Evolutionary conservation across 2,113 vertebrate genomes (phyloP), one percentile per base, ranked within the genome.

Genomic region (Sylvilagus bachmani): DNA sequence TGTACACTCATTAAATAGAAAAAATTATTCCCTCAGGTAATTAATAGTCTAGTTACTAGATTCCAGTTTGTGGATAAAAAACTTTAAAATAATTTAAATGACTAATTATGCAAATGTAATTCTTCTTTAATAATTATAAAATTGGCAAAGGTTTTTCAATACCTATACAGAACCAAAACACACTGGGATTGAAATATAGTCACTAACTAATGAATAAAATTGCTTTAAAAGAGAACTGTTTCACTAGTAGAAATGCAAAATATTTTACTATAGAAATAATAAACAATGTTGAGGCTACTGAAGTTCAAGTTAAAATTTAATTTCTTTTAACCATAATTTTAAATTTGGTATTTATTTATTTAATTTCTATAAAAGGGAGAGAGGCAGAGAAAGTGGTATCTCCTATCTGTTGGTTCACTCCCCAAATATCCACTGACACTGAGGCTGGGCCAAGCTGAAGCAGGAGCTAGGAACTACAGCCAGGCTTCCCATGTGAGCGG

Each of bases 121-220:
- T 83, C 10, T 69, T 94, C 44, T 81, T 70, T 81, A 88, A 74
- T 24, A 51, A 93, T 91, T 51, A 95, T 27, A 94, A 95, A 94
- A 71, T 0, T 73, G 31, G 81, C 29, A 78, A 64, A 62, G 31
- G 70, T n/a, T 36, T 86, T 86, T 74, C 55, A 86, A 82, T 21
- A 86, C 5, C 3, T 62, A 89, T 6, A 81, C 0, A 91, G 12
- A 80, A 74, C 24, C 1, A 64, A 91, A 93, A 93, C 9, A 80
- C 6, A 83, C 70, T 27, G 10, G 13, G 24, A 89, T 84, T 93
- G 79, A 55, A 90, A 83, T 69, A 81, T 49, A 86, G n/a, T 55
- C 36, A 79, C 17, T 89, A 92, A 86, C 21, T 84, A 87, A 75
- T 21, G 51, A 66, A 51, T 6, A 89, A 94, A 93, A 91, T 44